Evolutionary conservation across 2,113 vertebrate species (phyloP).

Genomic region (Fregetta grallaria): DNA sequence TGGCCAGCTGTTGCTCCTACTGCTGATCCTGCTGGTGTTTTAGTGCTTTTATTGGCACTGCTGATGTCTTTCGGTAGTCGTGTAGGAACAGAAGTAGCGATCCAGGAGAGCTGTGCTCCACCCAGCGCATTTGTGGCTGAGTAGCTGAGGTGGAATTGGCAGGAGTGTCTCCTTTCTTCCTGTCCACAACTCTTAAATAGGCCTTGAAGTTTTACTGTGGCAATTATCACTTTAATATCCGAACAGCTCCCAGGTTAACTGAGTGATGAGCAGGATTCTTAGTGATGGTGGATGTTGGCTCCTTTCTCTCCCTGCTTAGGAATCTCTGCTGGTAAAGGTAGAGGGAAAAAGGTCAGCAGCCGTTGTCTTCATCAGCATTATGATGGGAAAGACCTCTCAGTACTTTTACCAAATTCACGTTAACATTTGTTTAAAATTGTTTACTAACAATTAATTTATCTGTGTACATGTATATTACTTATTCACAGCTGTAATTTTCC

Average conservation of each 20-base stretch:
- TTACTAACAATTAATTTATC: background rate
- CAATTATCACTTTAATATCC: background rate
- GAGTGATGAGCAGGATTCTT: background rate
- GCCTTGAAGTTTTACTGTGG: slow-evolving; percentile 13
- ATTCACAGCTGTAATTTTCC: background rate
- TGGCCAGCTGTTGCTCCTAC: slow-evolving; percentile 53
- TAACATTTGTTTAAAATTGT: background rate
- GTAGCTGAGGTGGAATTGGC: background rate
- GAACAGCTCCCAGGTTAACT: background rate
- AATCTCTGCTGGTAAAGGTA: background rate
- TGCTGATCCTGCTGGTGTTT: slow-evolving; percentile 42
- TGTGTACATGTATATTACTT: background rate
- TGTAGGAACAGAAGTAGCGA: background rate
- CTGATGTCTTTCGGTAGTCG: background rate
- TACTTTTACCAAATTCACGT: background rate
- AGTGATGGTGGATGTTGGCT: background rate
- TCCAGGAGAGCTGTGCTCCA: background rate
- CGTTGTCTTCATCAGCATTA: background rate
- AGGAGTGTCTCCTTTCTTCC: background rate
- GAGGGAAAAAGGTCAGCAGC: background rate
- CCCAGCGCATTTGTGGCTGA: background rate
- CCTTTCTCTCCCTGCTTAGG: background rate
- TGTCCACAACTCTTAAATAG: background rate
- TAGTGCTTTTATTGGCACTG: slow-evolving; percentile 12
- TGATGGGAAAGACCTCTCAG: background rate